Evolutionary conservation across 37 sponge, comb jelly and placozoan species (phyloP), one percentile per base, ranked within the genome.

Genomic region (Crambe crambe): DNA sequence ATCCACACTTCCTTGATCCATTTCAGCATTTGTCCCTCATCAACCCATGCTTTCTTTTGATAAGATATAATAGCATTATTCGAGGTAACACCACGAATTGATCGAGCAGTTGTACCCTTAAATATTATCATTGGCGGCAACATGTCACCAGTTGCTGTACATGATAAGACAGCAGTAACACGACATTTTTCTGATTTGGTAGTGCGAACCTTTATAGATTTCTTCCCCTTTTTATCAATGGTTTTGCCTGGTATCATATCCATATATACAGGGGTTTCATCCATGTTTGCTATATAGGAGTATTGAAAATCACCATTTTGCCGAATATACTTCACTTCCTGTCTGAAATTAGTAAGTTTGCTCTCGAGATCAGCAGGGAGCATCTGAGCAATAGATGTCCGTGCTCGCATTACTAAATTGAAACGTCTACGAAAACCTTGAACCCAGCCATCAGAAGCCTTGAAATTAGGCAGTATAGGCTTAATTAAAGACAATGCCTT

Each of bases 1-100:
- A n/a, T n/a, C n/a, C n/a, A n/a, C n/a, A n/a, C n/a, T 41, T 38
- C 43, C 22, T 71, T 29, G 2, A 71, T 35, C 72, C 72, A 71
- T 12, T 41, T 2, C 44, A 42, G 12, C 72, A 71, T 71, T 2
- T 22, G 20, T 21, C n/a, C 23, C 20, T 38, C 72, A 71, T 71
- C n/a, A n/a, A n/a, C n/a, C n/a, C n/a, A n/a, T n/a, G n/a, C n/a
- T n/a, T n/a, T n/a, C n/a, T n/a, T n/a, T n/a, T n/a, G n/a, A n/a
- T n/a, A n/a, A n/a, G n/a, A n/a, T n/a, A n/a, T n/a, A n/a, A n/a
- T n/a, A n/a, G 43, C 72, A 3, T 71, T 3, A 3, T 42, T 42
- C 21, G 23, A 42, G n/a, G 39, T 40, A 17, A 71, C 25, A 18
- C n/a, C n/a, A 8, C 25, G 25, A 10, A 23, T n/a, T 23, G 64